These are phyloP conservation scores for Ancistrus triradiatus DNA, from an alignment of 2,113 vertebrate genomes.

Conservation along the genomic window DNA sequence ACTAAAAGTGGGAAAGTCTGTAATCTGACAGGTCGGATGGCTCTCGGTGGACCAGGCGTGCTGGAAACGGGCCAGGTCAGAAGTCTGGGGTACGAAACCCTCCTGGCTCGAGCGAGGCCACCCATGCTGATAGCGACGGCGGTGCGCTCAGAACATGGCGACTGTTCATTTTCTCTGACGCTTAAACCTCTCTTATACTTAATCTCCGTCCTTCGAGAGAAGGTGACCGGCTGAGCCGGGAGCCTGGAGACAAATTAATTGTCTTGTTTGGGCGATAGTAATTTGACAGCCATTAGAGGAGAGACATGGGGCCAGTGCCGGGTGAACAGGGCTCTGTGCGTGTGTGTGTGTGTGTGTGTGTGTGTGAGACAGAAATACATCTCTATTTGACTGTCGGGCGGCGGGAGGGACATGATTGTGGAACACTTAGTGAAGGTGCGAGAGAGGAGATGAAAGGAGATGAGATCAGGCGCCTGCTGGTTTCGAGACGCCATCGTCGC, in stretches of 20 bases:
- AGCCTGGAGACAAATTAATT: slow-evolving; percentile 53
- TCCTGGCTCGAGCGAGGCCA: slow-evolving; percentile 25
- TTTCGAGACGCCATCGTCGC: slow-evolving; percentile 48
- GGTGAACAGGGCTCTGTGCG: slow-evolving; percentile 42
- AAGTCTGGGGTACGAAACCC: slow-evolving; percentile 12
- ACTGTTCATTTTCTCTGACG: neutral
- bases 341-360: slow-evolving; percentile 54
- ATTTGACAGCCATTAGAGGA: slow-evolving; percentile 74
- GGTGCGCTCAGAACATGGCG: neutral
- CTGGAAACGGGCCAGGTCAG: slow-evolving; percentile 7
- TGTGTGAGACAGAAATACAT: slow-evolving; percentile 2
- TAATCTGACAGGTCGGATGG: slow-evolving; percentile 32
- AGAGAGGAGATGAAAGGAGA: slow-evolving; percentile 41
- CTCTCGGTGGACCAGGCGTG: slow-evolving; percentile 14
- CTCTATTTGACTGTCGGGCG: slow-evolving; percentile 17
- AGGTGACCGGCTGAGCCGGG: slow-evolving; percentile 22
- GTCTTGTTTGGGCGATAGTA: slow-evolving; percentile 74
- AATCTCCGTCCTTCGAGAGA: slow-evolving; percentile 39
- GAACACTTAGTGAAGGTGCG: slow-evolving; percentile 43
- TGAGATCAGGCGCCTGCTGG: slow-evolving; percentile 24
- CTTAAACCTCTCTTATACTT: slow-evolving; percentile 32
- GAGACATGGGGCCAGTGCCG: slow-evolving; percentile 47
- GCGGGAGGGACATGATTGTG: slow-evolving; percentile 23
- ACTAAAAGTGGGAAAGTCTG: slow-evolving; percentile 23
- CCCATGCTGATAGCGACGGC: slow-evolving; percentile 36